phyloP scores from a whole-genome alignment of 2,797 vertebrate genomes.

The Crocidura indochinensis region DNA sequence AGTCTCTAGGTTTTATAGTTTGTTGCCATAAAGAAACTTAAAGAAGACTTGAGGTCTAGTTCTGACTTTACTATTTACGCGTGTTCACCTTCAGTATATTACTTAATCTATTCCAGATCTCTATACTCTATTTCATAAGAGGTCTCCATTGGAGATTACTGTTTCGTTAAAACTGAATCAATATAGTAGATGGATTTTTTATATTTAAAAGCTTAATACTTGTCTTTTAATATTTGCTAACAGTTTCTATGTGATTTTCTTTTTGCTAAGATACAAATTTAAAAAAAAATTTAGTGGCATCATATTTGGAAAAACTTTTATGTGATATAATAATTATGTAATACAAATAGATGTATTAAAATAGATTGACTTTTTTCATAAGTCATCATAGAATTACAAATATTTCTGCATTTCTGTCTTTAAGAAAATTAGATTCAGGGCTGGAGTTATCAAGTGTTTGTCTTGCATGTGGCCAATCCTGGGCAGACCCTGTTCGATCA shows the following conservation, averaged over 20 bases:
- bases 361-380: conserved; percentile 20
- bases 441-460: too few relatives aligned
- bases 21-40: conserved; percentile 19
- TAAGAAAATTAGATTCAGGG: conserved; percentile 5
- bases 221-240: conserved; percentile 53
- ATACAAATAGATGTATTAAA: conserved; percentile 30
- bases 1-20: conserved; percentile 54
- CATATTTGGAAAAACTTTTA: conserved; percentile 19
- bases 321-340: conserved; percentile 56
- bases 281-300: not conserved
- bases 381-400: conserved; percentile 20
- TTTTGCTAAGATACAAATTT: conserved; percentile 36
- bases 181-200: conserved; percentile 50
- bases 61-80: not conserved
- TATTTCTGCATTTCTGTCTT: conserved; percentile 47
- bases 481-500: too few relatives aligned
- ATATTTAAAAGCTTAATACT: conserved; percentile 54
- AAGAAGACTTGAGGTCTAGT: not conserved
- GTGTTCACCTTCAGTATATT: conserved; percentile 44
- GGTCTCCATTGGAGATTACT: conserved; percentile 43
- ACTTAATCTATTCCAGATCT: not conserved
- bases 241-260: conserved; percentile 35
- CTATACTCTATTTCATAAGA: conserved; percentile 13
- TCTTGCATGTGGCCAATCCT: too few relatives aligned
- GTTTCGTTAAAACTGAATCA: conserved; percentile 59